Percentiles rank a stretch among this genome's conserved stretches.
Conservation (phyloP, 2,113 vertebrate species). For the Dasyurus viverrinus region DNA sequence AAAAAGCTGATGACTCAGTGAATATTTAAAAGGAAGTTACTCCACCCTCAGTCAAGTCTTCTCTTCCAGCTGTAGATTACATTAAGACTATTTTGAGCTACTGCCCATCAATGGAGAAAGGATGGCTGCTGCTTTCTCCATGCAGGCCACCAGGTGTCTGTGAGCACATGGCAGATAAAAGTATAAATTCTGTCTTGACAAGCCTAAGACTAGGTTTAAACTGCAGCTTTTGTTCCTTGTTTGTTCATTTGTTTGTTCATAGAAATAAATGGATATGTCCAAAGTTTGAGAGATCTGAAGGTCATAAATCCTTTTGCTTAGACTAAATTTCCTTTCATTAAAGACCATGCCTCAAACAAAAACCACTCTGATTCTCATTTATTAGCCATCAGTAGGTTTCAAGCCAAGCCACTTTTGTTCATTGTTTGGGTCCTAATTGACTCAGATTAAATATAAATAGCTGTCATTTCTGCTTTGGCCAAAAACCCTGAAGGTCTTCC, state of each 20-base stretch:
- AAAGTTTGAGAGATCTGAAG: too few relatives aligned
- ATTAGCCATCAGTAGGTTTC: too few relatives aligned
- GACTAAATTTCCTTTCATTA: too few relatives aligned
- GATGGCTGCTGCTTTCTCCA: not conserved
- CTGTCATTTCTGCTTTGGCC: too few relatives aligned
- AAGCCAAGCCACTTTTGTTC: too few relatives aligned
- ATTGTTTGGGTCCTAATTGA: too few relatives aligned
- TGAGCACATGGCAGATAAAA: not conserved
- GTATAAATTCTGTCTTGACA: not conserved
- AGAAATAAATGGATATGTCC: too few relatives aligned
- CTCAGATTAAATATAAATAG: too few relatives aligned
- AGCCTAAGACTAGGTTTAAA: not conserved
- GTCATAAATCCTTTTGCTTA: too few relatives aligned
- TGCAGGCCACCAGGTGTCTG: not conserved
- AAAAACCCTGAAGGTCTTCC: too few relatives aligned
- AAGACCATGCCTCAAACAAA: too few relatives aligned
- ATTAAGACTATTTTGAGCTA: not conserved
- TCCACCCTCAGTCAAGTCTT: not conserved
- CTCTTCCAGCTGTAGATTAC: not conserved
- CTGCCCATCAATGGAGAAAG: not conserved
- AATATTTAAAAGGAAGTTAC: not conserved
- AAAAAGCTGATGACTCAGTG: not conserved
- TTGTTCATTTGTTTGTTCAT: not conserved
- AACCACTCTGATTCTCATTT: too few relatives aligned
- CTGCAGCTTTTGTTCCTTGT: not conserved